Evolutionary conservation across 2,888 invertebrate genomes (phyloP), one percentile per base, ranked within the genome.

Genomic region (Oxytorus armatus): DNA sequence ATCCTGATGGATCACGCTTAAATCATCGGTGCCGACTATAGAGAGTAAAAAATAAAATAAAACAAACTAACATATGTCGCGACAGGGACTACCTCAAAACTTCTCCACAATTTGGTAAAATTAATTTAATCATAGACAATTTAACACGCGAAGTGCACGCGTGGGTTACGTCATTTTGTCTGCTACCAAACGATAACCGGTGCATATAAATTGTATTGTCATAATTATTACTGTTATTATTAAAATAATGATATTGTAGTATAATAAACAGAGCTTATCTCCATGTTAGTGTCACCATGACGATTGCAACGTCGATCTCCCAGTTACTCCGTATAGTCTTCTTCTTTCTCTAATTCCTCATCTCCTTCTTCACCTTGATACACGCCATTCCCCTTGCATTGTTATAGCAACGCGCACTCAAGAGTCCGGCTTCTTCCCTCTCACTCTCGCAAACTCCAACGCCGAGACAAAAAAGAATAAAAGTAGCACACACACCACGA

Each of bases 191-290:
- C n/a, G n/a, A n/a, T n/a, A n/a, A n/a, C n/a, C n/a, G n/a, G n/a
- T n/a, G n/a, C n/a, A n/a, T n/a, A n/a, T n/a, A n/a, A n/a, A n/a
- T n/a, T n/a, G n/a, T n/a, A n/a, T n/a, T n/a, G n/a, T n/a, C n/a
- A n/a, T n/a, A n/a, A n/a, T 14, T 18, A 36, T 47, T 66, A 14
- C 47, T 14, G 14, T 53, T 21, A 39, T 39, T 23, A 36, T 16
- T 59, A 21, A 11, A 61, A 36, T 47, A 33, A 23, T 33, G 21
- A 14, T 51, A 33, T 29, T 5, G 33, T 39, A 63, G 39, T 47
- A 57, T 57, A 74, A 73, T 63, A 79, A 72, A 68, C 25, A 68
- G 53, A 63, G 79, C 66, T 80, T 76, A 80, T 80, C 72, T 76
- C 70, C 47, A 61, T 59, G 29, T 49, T 65, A 79, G 75, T 69